Percentiles rank a stretch among this genome's conserved stretches.
Conservation (phyloP, 2,888 invertebrate genomes). For the Athetis lepigone region DNA sequence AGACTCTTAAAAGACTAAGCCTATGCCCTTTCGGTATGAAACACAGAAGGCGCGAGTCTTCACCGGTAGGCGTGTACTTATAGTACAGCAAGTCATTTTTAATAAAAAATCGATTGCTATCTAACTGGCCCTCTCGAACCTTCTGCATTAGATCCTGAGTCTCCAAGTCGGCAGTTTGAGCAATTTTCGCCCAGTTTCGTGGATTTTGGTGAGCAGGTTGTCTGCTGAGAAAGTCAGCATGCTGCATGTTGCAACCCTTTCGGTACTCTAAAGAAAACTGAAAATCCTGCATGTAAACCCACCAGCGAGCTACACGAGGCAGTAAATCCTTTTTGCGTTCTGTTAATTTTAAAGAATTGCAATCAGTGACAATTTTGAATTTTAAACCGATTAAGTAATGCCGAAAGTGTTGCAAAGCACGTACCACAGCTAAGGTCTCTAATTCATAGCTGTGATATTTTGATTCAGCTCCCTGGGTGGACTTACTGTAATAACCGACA, state of each 20-base stretch:
- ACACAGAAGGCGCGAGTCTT: constrained; percentile 48
- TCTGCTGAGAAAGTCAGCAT: no score
- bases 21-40: constrained; percentile 63
- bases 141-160: constrained; percentile 5
- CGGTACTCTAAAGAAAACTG: no score
- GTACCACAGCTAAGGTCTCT: constrained; percentile 56
- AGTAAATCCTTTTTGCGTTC: no score
- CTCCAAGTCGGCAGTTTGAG: constrained; percentile 21
- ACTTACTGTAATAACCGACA: constrained; percentile 5
- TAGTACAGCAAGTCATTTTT: constrained; percentile 39
- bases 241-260: no score
- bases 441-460: constrained; percentile 57
- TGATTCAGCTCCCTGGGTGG: neutral
- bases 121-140: constrained; percentile 11
- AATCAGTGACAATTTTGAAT: no score
- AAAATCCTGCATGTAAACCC: no score
- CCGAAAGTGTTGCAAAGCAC: constrained; percentile 58
- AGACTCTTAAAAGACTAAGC: constrained; percentile 59
- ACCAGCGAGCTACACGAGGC: no score
- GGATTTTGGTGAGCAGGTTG: no score
- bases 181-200: no score
- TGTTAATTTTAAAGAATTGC: no score
- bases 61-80: constrained; percentile 40
- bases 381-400: constrained; percentile 59
- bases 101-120: neutral